Evolutionary conservation across 2,888 invertebrate species (phyloP).

Genomic region (Ophraella communa): DNA sequence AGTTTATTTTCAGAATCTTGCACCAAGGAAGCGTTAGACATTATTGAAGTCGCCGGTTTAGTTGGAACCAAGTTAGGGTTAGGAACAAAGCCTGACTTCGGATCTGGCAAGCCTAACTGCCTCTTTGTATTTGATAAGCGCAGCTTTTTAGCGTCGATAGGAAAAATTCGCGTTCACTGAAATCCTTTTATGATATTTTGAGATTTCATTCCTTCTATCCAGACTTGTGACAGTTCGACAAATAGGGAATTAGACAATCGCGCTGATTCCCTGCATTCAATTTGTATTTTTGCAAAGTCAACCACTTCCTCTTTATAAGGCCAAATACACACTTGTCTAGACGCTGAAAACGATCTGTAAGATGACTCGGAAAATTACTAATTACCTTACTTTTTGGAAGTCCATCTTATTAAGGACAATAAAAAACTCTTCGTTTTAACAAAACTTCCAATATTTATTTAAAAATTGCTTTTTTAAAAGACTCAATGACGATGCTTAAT

Average conservation of each 20-base stretch:
- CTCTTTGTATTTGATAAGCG: background rate
- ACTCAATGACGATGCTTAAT: too few relatives aligned
- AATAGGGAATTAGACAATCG: background rate
- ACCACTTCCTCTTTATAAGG: background rate
- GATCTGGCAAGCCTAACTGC: background rate
- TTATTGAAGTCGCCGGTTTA: too few relatives aligned
- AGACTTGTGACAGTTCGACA: background rate
- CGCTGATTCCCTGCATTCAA: background rate
- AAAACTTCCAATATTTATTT: too few relatives aligned
- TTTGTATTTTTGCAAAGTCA: background rate
- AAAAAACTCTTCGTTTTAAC: too few relatives aligned
- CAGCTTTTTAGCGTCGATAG: background rate
- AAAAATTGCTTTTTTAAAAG: too few relatives aligned
- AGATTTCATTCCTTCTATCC: background rate
- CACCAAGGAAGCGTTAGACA: too few relatives aligned
- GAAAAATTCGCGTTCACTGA: background rate
- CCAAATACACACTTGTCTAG: slow-evolving; percentile 25
- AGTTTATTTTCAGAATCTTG: too few relatives aligned
- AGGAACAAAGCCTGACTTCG: background rate
- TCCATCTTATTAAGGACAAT: too few relatives aligned
- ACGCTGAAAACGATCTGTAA: slow-evolving; percentile 37
- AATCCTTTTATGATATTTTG: background rate
- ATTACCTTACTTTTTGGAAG: too few relatives aligned
- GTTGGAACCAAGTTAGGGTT: too few relatives aligned
- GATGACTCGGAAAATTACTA: slow-evolving; percentile 36